Evolutionary conservation across 1,140 invertebrate genomes (phyloP), one percentile per base, ranked within the genome.

Genomic region (Heterodera carotae): DNA sequence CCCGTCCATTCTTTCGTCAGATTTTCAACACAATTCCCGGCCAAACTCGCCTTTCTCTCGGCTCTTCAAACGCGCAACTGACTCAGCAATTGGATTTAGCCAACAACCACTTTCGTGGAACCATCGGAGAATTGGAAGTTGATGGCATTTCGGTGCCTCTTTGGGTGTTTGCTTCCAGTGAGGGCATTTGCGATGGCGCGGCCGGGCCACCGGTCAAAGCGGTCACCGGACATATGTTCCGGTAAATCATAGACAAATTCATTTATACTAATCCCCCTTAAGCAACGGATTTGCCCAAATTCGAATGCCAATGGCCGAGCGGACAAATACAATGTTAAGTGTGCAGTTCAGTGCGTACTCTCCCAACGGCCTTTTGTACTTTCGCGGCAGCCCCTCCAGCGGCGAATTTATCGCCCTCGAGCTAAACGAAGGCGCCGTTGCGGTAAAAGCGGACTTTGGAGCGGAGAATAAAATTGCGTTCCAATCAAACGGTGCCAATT

Each of bases 11-110:
- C 53, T 25, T 6, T 73, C 33, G n/a, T n/a, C 39, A 74, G 72
- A 80, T 88, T 22, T 87, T 87, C 66, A 87, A 87, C 73, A 86
- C 87, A 10, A 69, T 83, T 59, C 82, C 86, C 29, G 84, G 84
- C 53, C 82, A 88, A 48, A 86, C 85, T 1, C 76, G 67, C 6
- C 56, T 87, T 22, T 76, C 69, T 27, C 34, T 87, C 15, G 85
- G 85, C 56, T 69, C 53, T 68, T 27, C 22, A 8, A 81, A 85
- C 39, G 18, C 39, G 29, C 33, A 69, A 62, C 56, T 79, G 12
- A 59, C 83, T 36, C 75, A 79, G 36, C 78, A 84, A 25, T 67
- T 88, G 33, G 80, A 80, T 15, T 62, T 86, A 18, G 68, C 75
- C 59, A 88, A 80, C 15, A 80, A 84, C 64, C 79, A 82, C 62